Evolutionary conservation across 2,888 invertebrate genomes (phyloP).

Genomic region (Pollenia angustigena): DNA sequence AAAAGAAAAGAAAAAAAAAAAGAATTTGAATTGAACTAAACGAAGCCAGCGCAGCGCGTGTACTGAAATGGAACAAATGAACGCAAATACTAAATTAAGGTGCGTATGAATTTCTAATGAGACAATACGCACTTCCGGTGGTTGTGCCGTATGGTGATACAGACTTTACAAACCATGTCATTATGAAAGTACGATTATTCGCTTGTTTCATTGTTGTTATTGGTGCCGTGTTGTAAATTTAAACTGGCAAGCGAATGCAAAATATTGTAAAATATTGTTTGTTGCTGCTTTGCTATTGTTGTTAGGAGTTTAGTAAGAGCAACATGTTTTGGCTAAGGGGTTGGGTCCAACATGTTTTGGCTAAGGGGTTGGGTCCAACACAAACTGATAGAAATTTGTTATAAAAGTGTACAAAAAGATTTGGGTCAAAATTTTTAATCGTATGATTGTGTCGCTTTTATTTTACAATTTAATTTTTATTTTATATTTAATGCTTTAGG

Average conservation of each 20-base stretch:
- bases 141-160: conserved; percentile 61
- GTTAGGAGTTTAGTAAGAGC: conserved; percentile 23
- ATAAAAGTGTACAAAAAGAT: too few species aligned
- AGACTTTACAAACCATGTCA: conserved; percentile 77
- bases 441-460: too few species aligned
- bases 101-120: conserved; percentile 82
- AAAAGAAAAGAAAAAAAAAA: not conserved
- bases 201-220: not conserved
- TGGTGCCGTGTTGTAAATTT: not conserved
- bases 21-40: conserved; percentile 36
- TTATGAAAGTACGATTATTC: conserved; percentile 42
- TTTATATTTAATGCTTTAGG: too few species aligned
- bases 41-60: conserved; percentile 43
- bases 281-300: conserved; percentile 12
- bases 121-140: conserved; percentile 82
- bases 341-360: too few species aligned
- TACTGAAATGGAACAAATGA: conserved; percentile 72
- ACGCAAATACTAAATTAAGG: conserved; percentile 77
- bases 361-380: not conserved
- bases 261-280: conserved; percentile 25
- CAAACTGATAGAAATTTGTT: not conserved
- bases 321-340: conserved; percentile 58
- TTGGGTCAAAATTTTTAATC: too few species aligned
- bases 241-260: conserved; percentile 56
- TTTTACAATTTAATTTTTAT: too few species aligned